Evolutionary conservation across 2,113 vertebrate species (phyloP).

Genomic region (Hepsetus odoe): DNA sequence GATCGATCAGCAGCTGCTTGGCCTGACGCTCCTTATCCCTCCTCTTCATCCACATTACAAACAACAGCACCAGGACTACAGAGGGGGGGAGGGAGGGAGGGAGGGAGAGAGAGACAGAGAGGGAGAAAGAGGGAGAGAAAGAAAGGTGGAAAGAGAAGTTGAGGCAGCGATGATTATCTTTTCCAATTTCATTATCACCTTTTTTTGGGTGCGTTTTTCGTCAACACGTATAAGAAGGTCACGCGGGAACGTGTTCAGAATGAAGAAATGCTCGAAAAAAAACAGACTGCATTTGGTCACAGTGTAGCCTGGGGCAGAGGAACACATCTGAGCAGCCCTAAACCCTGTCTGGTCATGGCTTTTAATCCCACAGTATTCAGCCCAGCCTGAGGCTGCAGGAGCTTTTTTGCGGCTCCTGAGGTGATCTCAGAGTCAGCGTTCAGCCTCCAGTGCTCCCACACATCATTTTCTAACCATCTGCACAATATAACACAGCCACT

Average conservation of each 20-base stretch:
- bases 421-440: too few species aligned
- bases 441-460: too few species aligned
- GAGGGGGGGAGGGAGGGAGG: slow-evolving; percentile 14
- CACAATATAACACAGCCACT: too few species aligned
- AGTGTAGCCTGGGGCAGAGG: too few species aligned
- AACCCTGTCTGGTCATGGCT: too few species aligned
- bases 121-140: not conserved
- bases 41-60: slow-evolving; percentile 97
- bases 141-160: slow-evolving; percentile 1
- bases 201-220: not conserved
- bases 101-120: slow-evolving; percentile 14
- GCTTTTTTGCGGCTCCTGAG: too few species aligned
- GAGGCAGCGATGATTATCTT: not conserved
- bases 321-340: too few species aligned
- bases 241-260: not conserved
- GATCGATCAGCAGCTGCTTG: slow-evolving; percentile 95
- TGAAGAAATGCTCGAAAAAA: not conserved
- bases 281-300: too few species aligned
- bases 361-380: too few species aligned
- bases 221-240: slow-evolving; percentile 1
- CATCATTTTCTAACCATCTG: too few species aligned
- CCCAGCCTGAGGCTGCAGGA: too few species aligned
- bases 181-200: slow-evolving; percentile 1
- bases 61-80: slow-evolving; percentile 91
- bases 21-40: slow-evolving; percentile 94